Base-by-base conservation (phyloP, 2,888 invertebrate genomes). In the Lymantria monacha region DNA sequence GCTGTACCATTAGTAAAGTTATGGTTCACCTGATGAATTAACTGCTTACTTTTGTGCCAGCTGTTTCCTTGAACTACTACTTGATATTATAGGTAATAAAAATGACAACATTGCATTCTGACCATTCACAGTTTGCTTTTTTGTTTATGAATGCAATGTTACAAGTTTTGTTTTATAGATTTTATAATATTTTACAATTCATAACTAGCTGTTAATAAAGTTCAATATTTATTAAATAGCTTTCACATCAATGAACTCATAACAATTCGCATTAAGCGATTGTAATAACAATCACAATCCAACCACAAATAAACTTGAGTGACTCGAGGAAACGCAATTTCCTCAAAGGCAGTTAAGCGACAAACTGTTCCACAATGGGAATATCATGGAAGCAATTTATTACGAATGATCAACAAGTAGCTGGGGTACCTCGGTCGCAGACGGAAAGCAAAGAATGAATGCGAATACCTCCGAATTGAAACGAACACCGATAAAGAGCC, bases 371-470 rank as follows among this genome's bases (percentile, higher is more conserved):
- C 82, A 89, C 91, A 91, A 90, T 89, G 87, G 87, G 86, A 90
- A 87, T 85, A 87, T 87, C 86, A 87, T 82, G 86, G 83, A 83
- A 84, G 88, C 87, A 88, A 90, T 91, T 89, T 91, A 89, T 90
- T 89, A 89, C 88, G 83, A 89, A 85, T 87, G 91, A 83, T 89
- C 91, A 91, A 91, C 91, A 91, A 91, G 91, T 91, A 81, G 90
- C 83, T 79, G 85, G 86, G 87, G 86, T 78, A 79, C 53, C 66
- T 69, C 70, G 73, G 68, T 59, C 68, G 71, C 80, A 76, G 78
- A 79, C 81, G 79, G 79, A 79, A 80, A 79, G 79, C 81, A 85
- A 86, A 84, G 87, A 86, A 87, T 83, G 82, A 79, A 76, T 70
- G 70, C 73, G 69, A 68, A 58, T 63, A 66, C 71, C 76, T 74